Evolutionary conservation across 1,140 invertebrate species (phyloP), one percentile per base, ranked within the genome.

Genomic region (Ceratina calcarata): DNA sequence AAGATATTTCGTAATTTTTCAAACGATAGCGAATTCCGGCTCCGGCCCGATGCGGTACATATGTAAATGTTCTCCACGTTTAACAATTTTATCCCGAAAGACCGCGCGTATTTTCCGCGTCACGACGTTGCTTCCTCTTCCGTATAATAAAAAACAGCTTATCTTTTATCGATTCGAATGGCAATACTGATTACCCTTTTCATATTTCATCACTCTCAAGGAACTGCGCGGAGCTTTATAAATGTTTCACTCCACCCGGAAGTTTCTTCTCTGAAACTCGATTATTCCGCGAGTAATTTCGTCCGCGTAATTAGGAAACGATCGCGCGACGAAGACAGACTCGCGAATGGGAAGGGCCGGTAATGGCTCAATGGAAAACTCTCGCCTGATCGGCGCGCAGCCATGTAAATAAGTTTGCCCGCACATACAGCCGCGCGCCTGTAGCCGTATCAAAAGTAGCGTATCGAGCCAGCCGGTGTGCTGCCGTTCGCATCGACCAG

Each of bases 341-440:
- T 12, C 0, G 58, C 27, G 16, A n/a, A 67, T 76, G 22, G 18
- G 57, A 53, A 15, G 49, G 58, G 67, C 27, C 27, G 27, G 53
- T 77, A 85, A 85, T 65, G 61, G 74, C 60, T 72, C 15, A 49
- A 61, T 66, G 32, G 45, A 73, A 77, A 72, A 64, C 32, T 71
- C 61, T 72, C 51, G 64, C 78, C 37, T 62, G 32, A 60, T 72
- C 76, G 74, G 32, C 49, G 45, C 62, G 66, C n/a, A 45, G 37
- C 37, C 37, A 45, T 45, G 70, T 60, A 66, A 73, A 77, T 76
- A 78, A 85, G 74, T 85, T 86, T 72, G 72, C 64, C 70, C 76
- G 81, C 74, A 64, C 51, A 37, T 45, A 58, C 68, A 51, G 78
- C n/a, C 37, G 66, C 6, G 6, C 51, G 53, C 53, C 3, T 57